phyloP scores from a whole-genome alignment of 2,113 vertebrate species.

The Lynx canadensis region DNA sequence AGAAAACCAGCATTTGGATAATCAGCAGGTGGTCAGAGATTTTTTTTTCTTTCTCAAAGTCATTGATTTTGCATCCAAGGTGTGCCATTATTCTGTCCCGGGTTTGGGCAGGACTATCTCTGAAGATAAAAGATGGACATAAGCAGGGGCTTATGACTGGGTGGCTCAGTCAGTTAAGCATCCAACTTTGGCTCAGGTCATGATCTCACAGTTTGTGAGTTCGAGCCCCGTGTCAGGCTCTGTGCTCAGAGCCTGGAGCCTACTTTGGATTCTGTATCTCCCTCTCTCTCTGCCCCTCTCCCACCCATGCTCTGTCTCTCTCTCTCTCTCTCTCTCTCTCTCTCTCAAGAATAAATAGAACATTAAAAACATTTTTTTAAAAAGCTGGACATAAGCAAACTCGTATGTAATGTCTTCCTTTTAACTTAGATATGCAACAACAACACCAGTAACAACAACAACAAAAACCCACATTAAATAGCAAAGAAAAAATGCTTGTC shows the following conservation, averaged over 20 bases:
- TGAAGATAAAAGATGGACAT: constrained; percentile 38
- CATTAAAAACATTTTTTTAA: too few species aligned
- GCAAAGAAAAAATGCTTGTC: neutral
- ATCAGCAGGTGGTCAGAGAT: neutral
- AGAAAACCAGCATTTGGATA: neutral
- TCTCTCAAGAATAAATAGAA: too few species aligned
- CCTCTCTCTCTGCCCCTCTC: too few species aligned
- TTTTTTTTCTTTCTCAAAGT: constrained; percentile 27
- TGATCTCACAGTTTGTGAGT: too few species aligned
- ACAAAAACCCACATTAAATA: neutral
- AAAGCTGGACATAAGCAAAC: constrained; percentile 4
- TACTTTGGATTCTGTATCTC: too few species aligned
- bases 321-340: too few species aligned
- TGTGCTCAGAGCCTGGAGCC: too few species aligned
- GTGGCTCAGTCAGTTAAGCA: too few species aligned
- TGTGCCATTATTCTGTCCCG: constrained; percentile 11
- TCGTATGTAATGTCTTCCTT: constrained; percentile 19
- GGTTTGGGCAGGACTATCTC: neutral
- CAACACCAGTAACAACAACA: neutral
- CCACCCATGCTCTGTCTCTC: too few species aligned
- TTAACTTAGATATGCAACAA: constrained; percentile 47
- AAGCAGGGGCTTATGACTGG: neutral
- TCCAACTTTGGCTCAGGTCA: too few species aligned
- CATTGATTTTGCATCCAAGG: constrained; percentile 48
- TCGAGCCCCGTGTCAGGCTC: too few species aligned